These are phyloP conservation scores for Pipistrellus pipistrellus DNA, from an alignment of 2,797 vertebrate species.

Conservation along the genomic window DNA sequence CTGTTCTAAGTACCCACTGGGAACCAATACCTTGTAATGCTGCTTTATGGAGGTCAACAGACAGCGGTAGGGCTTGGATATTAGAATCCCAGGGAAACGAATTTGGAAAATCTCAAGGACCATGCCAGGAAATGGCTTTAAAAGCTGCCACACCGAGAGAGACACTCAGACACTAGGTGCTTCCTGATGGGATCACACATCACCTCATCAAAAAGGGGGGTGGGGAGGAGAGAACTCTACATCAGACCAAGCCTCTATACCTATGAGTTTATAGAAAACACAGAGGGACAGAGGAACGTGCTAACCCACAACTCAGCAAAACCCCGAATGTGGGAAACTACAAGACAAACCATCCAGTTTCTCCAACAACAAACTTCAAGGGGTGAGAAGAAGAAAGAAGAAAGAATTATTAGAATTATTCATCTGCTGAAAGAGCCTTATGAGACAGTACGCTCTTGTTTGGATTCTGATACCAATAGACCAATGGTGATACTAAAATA, in stretches of 20 bases:
- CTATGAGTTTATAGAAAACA: not conserved
- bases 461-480: not conserved
- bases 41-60: not conserved
- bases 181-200: not conserved
- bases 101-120: not conserved
- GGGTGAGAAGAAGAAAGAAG: not conserved
- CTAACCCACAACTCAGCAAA: not conserved
- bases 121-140: not conserved
- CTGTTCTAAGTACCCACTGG: not conserved
- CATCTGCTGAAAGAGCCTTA: not conserved
- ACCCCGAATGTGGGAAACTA: not conserved
- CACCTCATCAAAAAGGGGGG: not conserved
- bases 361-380: not conserved
- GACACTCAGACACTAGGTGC: not conserved
- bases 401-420: too few species aligned
- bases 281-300: not conserved
- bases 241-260: not conserved
- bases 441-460: not conserved
- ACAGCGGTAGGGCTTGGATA: not conserved
- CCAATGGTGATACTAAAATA: not conserved
- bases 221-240: too few species aligned
- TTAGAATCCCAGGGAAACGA: not conserved
- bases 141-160: not conserved
- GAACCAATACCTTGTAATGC: not conserved
- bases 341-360: not conserved